Percentiles rank a stretch among this genome's conserved stretches.
Conservation (phyloP, 2,888 invertebrate species). For the Metopia argyrocephala region DNA sequence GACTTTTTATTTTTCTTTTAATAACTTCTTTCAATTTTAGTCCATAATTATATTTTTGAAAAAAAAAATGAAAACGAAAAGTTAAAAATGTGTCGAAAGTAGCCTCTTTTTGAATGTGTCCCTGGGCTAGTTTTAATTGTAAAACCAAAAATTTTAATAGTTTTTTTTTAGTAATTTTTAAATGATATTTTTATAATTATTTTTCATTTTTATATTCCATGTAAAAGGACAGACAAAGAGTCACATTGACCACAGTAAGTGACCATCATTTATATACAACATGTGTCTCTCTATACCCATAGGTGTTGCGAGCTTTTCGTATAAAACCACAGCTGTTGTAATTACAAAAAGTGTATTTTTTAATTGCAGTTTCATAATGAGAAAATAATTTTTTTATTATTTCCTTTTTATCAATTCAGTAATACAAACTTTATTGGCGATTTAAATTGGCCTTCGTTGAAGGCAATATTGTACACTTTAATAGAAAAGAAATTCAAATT, state of each 20-base stretch:
- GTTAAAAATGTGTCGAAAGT: slow-evolving; percentile 16
- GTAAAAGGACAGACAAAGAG: background rate
- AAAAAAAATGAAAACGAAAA: too few species aligned
- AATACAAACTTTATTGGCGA: too few species aligned
- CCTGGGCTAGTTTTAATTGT: background rate
- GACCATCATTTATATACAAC: background rate
- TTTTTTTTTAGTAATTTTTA: background rate
- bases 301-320: background rate
- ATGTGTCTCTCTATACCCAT: background rate
- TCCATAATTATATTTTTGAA: background rate
- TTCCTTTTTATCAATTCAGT: too few species aligned
- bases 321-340: slow-evolving; percentile 14
- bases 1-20: too few species aligned
- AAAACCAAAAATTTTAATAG: background rate
- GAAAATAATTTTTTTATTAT: too few species aligned
- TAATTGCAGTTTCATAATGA: background rate
- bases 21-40: too few species aligned
- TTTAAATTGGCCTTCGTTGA: too few species aligned
- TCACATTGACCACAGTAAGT: background rate
- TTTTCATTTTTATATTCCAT: background rate
- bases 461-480: too few species aligned
- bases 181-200: background rate
- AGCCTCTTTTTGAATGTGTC: background rate
- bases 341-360: slow-evolving; percentile 14
- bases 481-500: too few species aligned